These are phyloP conservation scores for Enteromius argenteus DNA, from an alignment of 2,797 vertebrate species.

Conservation along the genomic window DNA sequence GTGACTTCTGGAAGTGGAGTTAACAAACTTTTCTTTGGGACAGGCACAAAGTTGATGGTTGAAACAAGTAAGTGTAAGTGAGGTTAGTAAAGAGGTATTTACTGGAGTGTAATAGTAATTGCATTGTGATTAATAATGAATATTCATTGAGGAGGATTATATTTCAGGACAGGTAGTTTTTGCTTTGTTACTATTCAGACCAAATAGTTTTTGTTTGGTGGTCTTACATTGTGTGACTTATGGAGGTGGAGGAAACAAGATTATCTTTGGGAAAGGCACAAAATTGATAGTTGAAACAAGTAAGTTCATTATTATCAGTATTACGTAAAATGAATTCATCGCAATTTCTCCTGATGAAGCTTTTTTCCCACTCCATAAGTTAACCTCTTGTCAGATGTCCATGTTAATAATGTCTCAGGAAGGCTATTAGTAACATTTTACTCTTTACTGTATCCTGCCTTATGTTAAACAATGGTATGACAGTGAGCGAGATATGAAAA, in stretches of 20 bases:
- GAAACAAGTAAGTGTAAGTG: slow-evolving; percentile 26
- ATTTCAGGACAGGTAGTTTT: background rate
- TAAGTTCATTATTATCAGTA: slow-evolving; percentile 17
- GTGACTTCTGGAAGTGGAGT: slow-evolving; percentile 37
- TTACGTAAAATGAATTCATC: background rate
- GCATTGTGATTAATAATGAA: background rate
- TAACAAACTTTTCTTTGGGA: slow-evolving; percentile 32
- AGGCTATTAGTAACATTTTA: background rate
- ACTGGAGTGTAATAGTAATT: background rate
- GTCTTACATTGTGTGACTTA: slow-evolving; percentile 24
- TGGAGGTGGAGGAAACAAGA: slow-evolving; percentile 23
- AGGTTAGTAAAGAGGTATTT: background rate
- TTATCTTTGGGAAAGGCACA: slow-evolving; percentile 39
- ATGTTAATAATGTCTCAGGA: background rate
- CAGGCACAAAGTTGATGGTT: slow-evolving; percentile 26
- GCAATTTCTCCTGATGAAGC: background rate
- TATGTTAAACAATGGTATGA: background rate
- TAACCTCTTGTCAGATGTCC: background rate
- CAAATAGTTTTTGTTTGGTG: slow-evolving; percentile 1
- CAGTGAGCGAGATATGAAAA: background rate
- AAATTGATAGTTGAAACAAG: slow-evolving; percentile 30
- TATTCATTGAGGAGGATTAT: background rate
- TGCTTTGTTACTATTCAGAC: background rate
- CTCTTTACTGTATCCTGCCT: background rate
- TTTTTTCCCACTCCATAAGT: background rate